Base-by-base conservation (phyloP, 92 coral and sea anemone genomes). In the Virgularia gustaviana region DNA sequence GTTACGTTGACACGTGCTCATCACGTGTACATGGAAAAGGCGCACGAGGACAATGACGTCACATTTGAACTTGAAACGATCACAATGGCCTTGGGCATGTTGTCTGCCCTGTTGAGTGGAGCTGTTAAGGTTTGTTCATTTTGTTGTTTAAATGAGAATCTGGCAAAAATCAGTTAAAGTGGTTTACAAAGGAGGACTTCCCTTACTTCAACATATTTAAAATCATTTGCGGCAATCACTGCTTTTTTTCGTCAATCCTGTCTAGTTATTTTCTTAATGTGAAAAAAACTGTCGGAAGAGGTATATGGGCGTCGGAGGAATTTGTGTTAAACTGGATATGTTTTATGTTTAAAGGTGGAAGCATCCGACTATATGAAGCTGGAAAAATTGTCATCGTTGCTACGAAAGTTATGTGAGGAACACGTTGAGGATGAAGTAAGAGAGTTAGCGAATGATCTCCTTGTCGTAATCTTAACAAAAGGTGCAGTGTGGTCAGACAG, bases 1-100 rank as follows among this genome's bases (percentile, higher is more conserved):
- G 78, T 94, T 10, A 89, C 98, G 6, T 82, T 92, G 13, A 79
- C 83, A 38, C 85, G 98, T 62, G 90, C 86, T 16, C 79, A 92
- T 29, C 73, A 47, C 57, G 57, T 66, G 73, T 43, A 44, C 35
- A 6, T 42, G 51, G 73, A 66, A 27, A 43, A 38, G 36, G 43
- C 68, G 34, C 75, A 63, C 47, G 74, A 61, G 41, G 49, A 42
- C 33, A 63, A 57, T 18, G 79, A 61, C 43, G 86, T 70, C 8
- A 83, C 82, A 10, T 78, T 92, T 63, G 62, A 85, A 35, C 55
- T 95, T 13, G 96, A 92, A 72, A 92, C 98, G 2, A 70, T 92
- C 15, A 84, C 98, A 23, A 86, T 92, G 96, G 88, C 96, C 18
- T 63, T 89, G 41, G 98, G 98, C 47, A 89, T 92, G 96, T 54